A percentile compares a stretch with the other conserved stretches of the same genome.
Conservation (phyloP, 2,888 invertebrate genomes). For the Patella pellucida region DNA sequence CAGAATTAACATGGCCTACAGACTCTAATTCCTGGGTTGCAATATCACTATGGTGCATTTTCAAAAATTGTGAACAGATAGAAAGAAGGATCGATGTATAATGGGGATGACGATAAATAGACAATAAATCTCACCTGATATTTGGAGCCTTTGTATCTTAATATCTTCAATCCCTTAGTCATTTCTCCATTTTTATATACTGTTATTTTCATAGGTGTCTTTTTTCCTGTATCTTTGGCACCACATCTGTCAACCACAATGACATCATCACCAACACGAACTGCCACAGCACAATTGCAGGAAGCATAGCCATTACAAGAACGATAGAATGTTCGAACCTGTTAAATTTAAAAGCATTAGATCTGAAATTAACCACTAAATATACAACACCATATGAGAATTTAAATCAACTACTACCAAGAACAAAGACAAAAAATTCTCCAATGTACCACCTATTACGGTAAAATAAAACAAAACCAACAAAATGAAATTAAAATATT, state of each 20-base stretch:
- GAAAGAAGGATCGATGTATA: background rate
- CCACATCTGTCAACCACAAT: slow-evolving; percentile 45
- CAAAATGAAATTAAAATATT: no score
- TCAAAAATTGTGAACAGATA: no score
- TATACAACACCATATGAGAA: no score
- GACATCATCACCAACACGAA: slow-evolving; percentile 42
- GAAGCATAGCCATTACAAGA: slow-evolving; percentile 38
- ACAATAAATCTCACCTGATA: slow-evolving; percentile 37
- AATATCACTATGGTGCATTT: no score
- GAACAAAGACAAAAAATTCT: no score
- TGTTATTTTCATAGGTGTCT: slow-evolving; percentile 32
- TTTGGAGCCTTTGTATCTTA: slow-evolving; percentile 36
- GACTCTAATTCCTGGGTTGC: no score
- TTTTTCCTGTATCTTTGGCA: slow-evolving; percentile 1
- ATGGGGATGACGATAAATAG: background rate
- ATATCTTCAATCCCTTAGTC: slow-evolving; percentile 39
- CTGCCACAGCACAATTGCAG: slow-evolving; percentile 45
- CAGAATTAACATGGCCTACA: no score
- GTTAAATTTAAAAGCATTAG: slow-evolving; percentile 1
- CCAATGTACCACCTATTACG: no score
- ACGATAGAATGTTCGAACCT: slow-evolving; percentile 40
- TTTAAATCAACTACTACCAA: no score
- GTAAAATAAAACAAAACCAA: no score
- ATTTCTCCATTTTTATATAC: slow-evolving; percentile 40
- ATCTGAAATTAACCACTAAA: background rate